Evolutionary conservation across 2,888 invertebrate species (phyloP).

Genomic region (Xanthostigma xanthostigma): DNA sequence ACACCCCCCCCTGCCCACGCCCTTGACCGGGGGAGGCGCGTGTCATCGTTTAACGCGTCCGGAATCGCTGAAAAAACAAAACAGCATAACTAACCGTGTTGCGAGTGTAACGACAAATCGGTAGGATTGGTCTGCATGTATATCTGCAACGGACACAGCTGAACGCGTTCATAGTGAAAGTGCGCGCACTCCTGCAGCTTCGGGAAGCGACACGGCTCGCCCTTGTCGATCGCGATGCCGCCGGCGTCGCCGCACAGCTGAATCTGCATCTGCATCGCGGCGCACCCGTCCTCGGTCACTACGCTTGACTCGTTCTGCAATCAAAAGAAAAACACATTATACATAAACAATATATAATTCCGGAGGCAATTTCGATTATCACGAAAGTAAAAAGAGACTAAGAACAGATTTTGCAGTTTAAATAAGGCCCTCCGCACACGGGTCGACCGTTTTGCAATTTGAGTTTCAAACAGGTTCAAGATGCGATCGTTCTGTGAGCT

Average conservation of each 20-base stretch:
- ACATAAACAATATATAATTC: neutral
- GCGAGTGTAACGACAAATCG: conserved; percentile 31
- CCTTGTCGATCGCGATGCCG: conserved; percentile 12
- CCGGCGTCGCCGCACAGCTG: neutral
- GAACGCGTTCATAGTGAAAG: conserved; percentile 93
- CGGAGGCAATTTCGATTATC: too few relatives aligned
- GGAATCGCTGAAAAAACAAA: too few relatives aligned
- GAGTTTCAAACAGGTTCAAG: too few relatives aligned
- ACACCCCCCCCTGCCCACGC: too few relatives aligned
- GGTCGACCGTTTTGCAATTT: too few relatives aligned
- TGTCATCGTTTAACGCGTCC: too few relatives aligned
- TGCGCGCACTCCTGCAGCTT: conserved; percentile 94
- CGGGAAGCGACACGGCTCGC: conserved; percentile 51
- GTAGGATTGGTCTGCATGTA: conserved; percentile 33
- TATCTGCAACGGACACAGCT: conserved; percentile 58
- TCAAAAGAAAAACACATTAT: neutral
- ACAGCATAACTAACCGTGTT: neutral
- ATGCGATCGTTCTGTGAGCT: too few relatives aligned
- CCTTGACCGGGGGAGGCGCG: too few relatives aligned
- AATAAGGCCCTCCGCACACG: too few relatives aligned
- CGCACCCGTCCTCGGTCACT: conserved; percentile 7
- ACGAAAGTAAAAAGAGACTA: too few relatives aligned
- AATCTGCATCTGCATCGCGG: conserved; percentile 4
- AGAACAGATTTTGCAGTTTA: too few relatives aligned
- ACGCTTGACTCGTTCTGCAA: conserved; percentile 6